Percentiles rank a stretch among this genome's conserved stretches.
Evolutionary conservation across 2,113 vertebrate genomes (phyloP).

Genomic region (Motacilla tschutschensis): DNA sequence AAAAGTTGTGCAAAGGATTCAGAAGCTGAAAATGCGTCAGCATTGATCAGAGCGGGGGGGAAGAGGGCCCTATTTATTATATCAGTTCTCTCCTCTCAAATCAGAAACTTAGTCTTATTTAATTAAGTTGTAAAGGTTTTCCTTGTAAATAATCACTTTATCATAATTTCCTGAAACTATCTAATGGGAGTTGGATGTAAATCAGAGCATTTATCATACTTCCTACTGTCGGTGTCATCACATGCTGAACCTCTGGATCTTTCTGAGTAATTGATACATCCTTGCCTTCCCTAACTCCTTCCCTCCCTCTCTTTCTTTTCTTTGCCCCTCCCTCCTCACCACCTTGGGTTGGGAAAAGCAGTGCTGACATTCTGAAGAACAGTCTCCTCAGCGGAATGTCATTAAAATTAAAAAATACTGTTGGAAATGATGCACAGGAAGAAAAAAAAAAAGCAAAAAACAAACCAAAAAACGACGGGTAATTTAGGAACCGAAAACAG

Average conservation of each 20-base stretch:
- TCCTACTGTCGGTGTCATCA: neutral
- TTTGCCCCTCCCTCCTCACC: neutral
- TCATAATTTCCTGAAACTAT: conserved; percentile 63
- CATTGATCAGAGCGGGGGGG: neutral
- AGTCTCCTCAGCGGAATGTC: conserved; percentile 20
- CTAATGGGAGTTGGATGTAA: conserved; percentile 57
- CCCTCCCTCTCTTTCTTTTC: neutral
- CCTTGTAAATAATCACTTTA: conserved; percentile 59
- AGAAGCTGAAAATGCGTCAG: neutral
- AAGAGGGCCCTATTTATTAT: neutral
- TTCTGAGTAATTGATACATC: conserved; percentile 41
- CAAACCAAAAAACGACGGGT: neutral
- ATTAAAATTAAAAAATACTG: conserved; percentile 65
- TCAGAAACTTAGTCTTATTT: conserved; percentile 26
- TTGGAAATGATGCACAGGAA: neutral
- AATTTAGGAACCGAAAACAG: conserved; percentile 67
- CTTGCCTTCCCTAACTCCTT: neutral
- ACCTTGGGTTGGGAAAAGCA: neutral
- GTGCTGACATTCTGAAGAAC: neutral
- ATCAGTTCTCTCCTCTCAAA: neutral
- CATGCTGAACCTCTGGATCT: conserved; percentile 35
- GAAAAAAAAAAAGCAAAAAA: neutral
- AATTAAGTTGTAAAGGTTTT: conserved; percentile 54
- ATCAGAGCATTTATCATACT: conserved; percentile 60
- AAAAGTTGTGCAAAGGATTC: neutral